Evolutionary conservation across 2,113 vertebrate species (phyloP).

Genomic region (Aleadryas rufinucha): DNA sequence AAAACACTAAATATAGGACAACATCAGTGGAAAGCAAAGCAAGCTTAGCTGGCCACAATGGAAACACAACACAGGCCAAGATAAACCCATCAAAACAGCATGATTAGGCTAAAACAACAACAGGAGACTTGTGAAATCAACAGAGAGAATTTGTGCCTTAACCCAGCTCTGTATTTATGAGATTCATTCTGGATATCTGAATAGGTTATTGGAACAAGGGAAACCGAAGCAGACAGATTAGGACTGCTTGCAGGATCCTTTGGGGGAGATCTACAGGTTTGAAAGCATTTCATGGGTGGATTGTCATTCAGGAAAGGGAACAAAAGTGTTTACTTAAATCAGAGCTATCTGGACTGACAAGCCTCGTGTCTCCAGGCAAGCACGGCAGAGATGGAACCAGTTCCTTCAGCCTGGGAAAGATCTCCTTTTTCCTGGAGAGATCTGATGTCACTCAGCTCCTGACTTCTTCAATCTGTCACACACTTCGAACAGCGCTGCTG

Average conservation of each 20-base stretch:
- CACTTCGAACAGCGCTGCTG: neutral
- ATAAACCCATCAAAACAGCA: neutral
- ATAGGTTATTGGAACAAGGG: neutral
- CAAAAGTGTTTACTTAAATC: neutral
- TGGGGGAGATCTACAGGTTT: neutral
- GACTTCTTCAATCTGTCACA: neutral
- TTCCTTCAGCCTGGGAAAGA: neutral
- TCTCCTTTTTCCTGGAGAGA: neutral
- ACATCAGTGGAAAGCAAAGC: neutral
- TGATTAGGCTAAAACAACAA: neutral
- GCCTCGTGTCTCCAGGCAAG: neutral
- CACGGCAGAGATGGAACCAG: neutral
- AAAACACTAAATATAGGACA: conserved; percentile 51
- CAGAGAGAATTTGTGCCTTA: neutral
- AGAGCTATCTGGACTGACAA: neutral
- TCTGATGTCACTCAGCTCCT: neutral
- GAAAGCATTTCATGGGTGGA: neutral
- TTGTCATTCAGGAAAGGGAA: neutral
- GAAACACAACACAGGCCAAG: neutral
- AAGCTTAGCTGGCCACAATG: neutral
- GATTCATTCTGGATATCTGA: neutral
- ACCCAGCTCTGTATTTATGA: neutral
- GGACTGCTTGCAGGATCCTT: neutral
- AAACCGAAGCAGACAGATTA: neutral
- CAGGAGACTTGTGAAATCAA: neutral